Conservation (phyloP, 2,113 vertebrate genomes). For the Galbula dea region DNA sequence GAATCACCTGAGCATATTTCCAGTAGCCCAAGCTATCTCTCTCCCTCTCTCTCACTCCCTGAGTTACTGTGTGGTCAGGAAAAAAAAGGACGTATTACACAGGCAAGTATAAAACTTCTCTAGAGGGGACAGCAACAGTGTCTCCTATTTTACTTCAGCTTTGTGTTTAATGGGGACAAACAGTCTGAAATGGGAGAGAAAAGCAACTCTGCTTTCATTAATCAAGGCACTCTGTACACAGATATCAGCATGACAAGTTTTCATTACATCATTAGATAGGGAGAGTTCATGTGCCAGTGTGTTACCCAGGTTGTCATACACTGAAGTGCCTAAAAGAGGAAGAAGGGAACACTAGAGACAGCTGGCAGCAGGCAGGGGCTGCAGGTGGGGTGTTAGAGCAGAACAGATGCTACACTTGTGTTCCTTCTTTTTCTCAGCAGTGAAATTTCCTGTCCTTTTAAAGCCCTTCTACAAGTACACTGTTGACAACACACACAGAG, state of each 20-base stretch:
- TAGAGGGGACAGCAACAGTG: background rate
- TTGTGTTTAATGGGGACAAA: background rate
- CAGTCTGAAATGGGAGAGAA: background rate
- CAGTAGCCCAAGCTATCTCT: background rate
- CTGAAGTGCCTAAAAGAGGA: background rate
- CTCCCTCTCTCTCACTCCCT: background rate
- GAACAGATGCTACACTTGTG: background rate
- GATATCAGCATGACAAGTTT: background rate
- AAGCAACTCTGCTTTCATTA: background rate
- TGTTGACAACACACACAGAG: background rate
- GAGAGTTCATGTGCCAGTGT: background rate
- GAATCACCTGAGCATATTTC: background rate
- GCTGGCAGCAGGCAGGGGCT: background rate
- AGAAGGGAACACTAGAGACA: background rate
- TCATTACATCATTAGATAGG: background rate
- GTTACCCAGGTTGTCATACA: background rate
- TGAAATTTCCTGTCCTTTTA: background rate
- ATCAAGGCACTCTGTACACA: background rate
- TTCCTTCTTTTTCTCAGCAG: background rate
- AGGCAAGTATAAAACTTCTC: background rate
- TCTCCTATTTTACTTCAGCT: background rate
- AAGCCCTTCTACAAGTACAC: background rate
- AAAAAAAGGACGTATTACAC: background rate
- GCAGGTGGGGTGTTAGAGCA: background rate
- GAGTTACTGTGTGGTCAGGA: background rate